Evolutionary conservation across 2,888 invertebrate genomes (phyloP).

Genomic region (Orchesella flavescens): DNA sequence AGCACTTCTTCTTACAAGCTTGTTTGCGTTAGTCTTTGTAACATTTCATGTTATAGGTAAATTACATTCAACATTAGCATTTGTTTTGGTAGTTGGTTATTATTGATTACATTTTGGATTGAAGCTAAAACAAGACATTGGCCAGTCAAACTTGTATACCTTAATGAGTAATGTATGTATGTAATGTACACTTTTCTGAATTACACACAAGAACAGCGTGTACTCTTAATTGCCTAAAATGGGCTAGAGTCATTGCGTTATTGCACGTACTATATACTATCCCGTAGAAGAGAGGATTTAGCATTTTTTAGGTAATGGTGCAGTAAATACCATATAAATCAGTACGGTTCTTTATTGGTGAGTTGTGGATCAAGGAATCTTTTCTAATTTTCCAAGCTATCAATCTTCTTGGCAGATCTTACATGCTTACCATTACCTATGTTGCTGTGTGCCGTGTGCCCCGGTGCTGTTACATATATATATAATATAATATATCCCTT

Average conservation of each 20-base stretch:
- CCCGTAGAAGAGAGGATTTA: conserved; percentile 34
- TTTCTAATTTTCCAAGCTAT: conserved; percentile 64
- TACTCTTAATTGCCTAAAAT: conserved; percentile 33
- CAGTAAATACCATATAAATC: conserved; percentile 58
- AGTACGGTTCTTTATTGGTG: conserved; percentile 58
- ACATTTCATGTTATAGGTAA: no score
- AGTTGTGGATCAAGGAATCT: conserved; percentile 62
- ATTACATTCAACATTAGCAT: no score
- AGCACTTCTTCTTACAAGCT: no score
- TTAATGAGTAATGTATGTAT: neutral
- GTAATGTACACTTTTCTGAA: neutral
- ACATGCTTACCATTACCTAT: conserved; percentile 38
- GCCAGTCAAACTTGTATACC: no score
- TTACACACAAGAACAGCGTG: conserved; percentile 3
- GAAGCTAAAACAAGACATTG: no score
- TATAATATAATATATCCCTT: neutral
- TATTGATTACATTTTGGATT: no score
- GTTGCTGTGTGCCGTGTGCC: no score
- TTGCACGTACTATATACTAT: neutral
- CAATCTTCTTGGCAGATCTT: conserved; percentile 62
- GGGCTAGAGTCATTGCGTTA: conserved; percentile 18
- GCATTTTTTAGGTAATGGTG: conserved; percentile 57
- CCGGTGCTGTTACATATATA: conserved; percentile 19
- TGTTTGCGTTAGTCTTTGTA: no score
- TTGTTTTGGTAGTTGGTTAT: no score